Percentiles rank a stretch among this genome's conserved stretches.
These are phyloP conservation scores for Monoplex corrugatus DNA, from an alignment of 2,888 invertebrate genomes.

Conservation along the genomic window DNA sequence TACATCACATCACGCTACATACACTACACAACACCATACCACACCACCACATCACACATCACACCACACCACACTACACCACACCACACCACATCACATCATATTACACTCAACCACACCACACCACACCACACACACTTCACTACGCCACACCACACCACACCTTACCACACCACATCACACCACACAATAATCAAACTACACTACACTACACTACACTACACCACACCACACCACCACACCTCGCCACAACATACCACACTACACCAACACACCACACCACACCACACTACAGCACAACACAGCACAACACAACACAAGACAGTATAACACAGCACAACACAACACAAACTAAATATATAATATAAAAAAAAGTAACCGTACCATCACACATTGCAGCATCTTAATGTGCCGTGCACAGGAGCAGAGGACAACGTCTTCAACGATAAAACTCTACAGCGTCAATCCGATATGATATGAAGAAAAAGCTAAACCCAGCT, in stretches of 20 bases:
- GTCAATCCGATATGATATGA: no score
- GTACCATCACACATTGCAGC: no score
- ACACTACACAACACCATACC: not conserved
- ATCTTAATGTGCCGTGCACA: no score
- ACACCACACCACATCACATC: not conserved
- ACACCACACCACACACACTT: not conserved
- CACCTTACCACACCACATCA: not conserved
- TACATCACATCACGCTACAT: not conserved
- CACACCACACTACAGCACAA: not conserved
- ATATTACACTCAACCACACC: not conserved
- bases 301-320: not conserved
- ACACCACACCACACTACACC: no score
- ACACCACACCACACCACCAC: not conserved
- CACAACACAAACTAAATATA: not conserved
- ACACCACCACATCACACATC: not conserved
- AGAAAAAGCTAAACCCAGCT: no score
- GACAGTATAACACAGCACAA: not conserved
- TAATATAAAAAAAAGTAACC: no score
- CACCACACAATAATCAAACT: no score
- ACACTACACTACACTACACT: not conserved
- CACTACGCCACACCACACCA: not conserved
- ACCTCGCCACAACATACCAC: not conserved
- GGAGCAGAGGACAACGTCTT: no score
- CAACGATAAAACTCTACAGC: no score
- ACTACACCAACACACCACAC: not conserved